Percentiles rank a stretch among this genome's conserved stretches.
These are phyloP conservation scores for Acropora yongei DNA, from an alignment of 64 coral and sea anemone species.

Conservation along the genomic window DNA sequence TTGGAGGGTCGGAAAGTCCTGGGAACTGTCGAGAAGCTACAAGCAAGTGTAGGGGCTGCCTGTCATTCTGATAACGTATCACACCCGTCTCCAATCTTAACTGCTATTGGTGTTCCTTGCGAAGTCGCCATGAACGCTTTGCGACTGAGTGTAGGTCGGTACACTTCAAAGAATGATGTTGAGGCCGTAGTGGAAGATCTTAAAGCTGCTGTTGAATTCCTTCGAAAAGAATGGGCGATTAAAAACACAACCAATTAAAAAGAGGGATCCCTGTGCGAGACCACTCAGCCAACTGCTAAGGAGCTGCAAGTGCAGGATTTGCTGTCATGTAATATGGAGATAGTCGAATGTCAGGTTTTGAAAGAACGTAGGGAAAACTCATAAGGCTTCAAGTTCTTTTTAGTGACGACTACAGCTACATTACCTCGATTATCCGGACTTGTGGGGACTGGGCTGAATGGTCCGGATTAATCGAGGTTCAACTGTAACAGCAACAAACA, in stretches of 20 bases:
- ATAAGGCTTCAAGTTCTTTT: no score
- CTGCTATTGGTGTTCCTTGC: conserved; percentile 76
- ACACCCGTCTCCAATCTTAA: conserved; percentile 85
- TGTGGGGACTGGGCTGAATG: no score
- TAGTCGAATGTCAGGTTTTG: no score
- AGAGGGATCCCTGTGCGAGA: background rate
- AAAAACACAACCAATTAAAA: background rate
- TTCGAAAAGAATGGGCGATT: background rate
- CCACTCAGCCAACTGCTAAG: no score
- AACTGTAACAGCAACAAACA: no score
- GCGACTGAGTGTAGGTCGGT: conserved; percentile 87
- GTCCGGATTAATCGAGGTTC: no score
- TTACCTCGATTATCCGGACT: no score
- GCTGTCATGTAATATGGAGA: no score
- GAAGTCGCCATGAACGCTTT: conserved; percentile 94
- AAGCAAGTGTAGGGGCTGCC: conserved; percentile 95
- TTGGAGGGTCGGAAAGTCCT: conserved; percentile 76
- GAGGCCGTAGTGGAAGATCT: conserved; percentile 87
- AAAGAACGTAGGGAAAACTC: no score
- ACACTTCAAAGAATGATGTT: conserved; percentile 78
- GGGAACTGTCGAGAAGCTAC: conserved; percentile 43
- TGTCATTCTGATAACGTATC: conserved; percentile 85
- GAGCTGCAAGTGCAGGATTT: no score
- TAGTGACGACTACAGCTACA: no score
- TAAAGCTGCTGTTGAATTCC: conserved; percentile 57